Conservation (phyloP, 1,140 invertebrate genomes). For the Euborellia annulipes region DNA sequence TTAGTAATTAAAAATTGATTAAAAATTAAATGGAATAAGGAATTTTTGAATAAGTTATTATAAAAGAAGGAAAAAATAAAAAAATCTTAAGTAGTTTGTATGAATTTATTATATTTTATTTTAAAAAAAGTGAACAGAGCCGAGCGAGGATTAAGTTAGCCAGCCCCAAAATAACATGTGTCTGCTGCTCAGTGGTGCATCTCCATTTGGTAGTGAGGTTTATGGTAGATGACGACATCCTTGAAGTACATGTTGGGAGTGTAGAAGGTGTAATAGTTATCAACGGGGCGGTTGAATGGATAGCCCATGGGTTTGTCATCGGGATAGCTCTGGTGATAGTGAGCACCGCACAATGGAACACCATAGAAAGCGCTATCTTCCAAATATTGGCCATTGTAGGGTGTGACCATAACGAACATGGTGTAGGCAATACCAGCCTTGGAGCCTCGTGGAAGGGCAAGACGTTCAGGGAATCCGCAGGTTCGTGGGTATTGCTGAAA, state of each 20-base stretch:
- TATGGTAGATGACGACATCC: conserved; percentile 41
- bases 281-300: conserved; percentile 46
- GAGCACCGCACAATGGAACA: conserved; percentile 17
- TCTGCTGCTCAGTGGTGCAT: background rate
- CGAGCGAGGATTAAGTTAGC: background rate
- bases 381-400: conserved; percentile 21
- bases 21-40: no score
- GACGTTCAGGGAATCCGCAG: conserved; percentile 39
- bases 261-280: conserved; percentile 27
- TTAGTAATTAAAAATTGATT: no score
- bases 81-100: no score
- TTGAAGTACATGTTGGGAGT: conserved; percentile 41
- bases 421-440: conserved; percentile 43
- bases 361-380: conserved; percentile 21
- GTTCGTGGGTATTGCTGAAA: conserved; percentile 23
- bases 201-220: conserved; percentile 28
- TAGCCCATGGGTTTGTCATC: conserved; percentile 45
- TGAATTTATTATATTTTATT: no score
- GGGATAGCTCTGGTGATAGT: conserved; percentile 12
- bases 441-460: conserved; percentile 49
- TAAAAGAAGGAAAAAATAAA: no score
- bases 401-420: conserved; percentile 32
- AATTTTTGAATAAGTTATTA: no score
- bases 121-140: no score
- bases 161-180: background rate